Evolutionary conservation across 2,888 invertebrate genomes (phyloP), one percentile per base, ranked within the genome.

Genomic region (Tinea pellionella): DNA sequence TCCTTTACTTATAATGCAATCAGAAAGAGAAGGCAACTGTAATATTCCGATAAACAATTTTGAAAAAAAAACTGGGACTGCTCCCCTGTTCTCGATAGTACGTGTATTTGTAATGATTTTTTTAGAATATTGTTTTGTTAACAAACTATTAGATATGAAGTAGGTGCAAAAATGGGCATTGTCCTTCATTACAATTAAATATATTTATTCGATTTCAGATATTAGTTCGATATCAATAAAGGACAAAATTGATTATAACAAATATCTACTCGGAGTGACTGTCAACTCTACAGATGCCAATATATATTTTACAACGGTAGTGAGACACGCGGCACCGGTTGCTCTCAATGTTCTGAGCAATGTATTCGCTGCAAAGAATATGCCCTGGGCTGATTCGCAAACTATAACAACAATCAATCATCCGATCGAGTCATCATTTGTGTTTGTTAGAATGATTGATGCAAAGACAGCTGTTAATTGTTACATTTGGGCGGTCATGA

Each of bases 261-360:
- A 85, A 53, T 78, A 88, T 56, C 71, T 90, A 6, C 72, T 80
- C 0, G 90, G 89, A 0, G 70, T 89, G 0, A 88, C 89, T 61
- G 62, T 78, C n/a, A 76, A 74, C 60, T 72, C 74, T 2, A 79
- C 77, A 0, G 62, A 73, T 41, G 78, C 73, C 0, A 89, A 80
- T 81, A 67, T 74, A 0, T 65, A 89, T 9, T 91, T 77, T 70
- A 89, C 90, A 0, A 88, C 88, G 1, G 69, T 78, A n/a, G 75
- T 88, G 0, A 75, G 80, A 0, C 90, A 90, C 73, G 80, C 89
- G 55, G 78, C 89, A 8, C 90, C 91, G 0, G 77, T 89, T 1
- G 85, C 87, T 0, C 64, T 90, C 15, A 89, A 88, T 73, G 62
- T 89, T 61, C 64, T 90, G 3, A 70, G 82, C 24, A 90, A 90